A percentile compares a stretch with the other conserved stretches of the same genome.
phyloP scores from a whole-genome alignment of 2,888 invertebrate genomes.

The Cephonodes hylas region DNA sequence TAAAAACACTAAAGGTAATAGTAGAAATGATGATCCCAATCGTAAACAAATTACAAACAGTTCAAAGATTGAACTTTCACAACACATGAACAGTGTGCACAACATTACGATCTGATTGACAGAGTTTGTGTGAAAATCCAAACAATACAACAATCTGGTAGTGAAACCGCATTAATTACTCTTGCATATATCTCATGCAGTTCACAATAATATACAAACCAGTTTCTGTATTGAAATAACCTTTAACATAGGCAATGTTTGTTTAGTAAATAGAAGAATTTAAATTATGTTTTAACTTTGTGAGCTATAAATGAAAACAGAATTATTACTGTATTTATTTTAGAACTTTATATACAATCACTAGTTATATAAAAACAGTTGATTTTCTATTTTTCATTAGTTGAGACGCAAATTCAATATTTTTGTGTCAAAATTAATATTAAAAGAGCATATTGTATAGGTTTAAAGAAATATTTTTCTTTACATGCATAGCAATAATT shows the following conservation, averaged over 20 bases:
- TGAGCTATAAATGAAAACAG: no score
- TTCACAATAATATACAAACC: neutral
- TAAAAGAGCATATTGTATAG: no score
- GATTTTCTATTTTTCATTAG: no score
- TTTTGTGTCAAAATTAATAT: no score
- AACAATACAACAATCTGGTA: conserved; percentile 33
- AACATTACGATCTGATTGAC: conserved; percentile 26
- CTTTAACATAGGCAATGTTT: neutral
- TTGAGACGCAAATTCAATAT: no score
- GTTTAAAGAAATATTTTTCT: no score
- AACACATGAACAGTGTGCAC: conserved; percentile 15
- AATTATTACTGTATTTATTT: no score
- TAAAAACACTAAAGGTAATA: neutral
- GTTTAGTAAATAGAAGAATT: neutral
- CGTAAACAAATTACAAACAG: neutral
- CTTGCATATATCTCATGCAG: neutral
- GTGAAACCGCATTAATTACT: conserved; percentile 28
- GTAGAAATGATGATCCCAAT: neutral
- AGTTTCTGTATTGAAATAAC: neutral
- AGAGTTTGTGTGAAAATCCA: conserved; percentile 34
- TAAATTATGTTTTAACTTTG: no score
- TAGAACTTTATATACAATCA: no score
- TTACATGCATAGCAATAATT: no score
- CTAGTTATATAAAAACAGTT: no score
- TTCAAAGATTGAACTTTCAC: neutral